Conservation (phyloP, 2,113 vertebrate genomes). For the Monopterus albus region DNA sequence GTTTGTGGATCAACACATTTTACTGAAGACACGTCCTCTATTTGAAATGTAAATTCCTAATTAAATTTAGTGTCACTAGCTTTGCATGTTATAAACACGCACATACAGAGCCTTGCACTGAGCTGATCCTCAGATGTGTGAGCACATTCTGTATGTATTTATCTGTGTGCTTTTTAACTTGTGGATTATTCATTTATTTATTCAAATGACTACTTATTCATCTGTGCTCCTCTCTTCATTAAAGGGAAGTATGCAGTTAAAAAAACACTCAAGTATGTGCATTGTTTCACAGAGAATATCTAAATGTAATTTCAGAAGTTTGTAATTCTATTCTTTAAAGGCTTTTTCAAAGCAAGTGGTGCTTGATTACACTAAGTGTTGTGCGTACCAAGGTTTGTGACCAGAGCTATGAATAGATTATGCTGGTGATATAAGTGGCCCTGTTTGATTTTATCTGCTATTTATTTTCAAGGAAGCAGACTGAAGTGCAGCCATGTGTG, state of each 20-base stretch:
- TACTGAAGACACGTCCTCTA: constrained; percentile 47
- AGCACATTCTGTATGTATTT: constrained; percentile 41
- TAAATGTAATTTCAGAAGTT: constrained; percentile 50
- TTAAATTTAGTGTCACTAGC: constrained; percentile 64
- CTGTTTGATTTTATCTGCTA: constrained; percentile 16
- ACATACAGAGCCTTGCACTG: neutral
- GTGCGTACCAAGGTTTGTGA: neutral
- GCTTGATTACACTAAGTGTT: constrained; percentile 24
- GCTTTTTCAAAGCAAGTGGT: constrained; percentile 8
- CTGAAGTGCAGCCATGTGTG: neutral
- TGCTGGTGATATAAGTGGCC: neutral
- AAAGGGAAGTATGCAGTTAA: constrained; percentile 43
- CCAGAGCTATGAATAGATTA: neutral
- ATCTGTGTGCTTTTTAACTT: constrained; percentile 54
- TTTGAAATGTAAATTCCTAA: constrained; percentile 69
- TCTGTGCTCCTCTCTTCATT: constrained; percentile 26
- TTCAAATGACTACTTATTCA: constrained; percentile 59
- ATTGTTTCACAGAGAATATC: constrained; percentile 34
- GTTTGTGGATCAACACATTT: constrained; percentile 68
- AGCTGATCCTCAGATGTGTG: constrained; percentile 2
- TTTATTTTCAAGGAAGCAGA: constrained; percentile 1
- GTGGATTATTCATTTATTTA: constrained; percentile 71
- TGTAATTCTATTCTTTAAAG: constrained; percentile 28
- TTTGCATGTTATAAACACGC: constrained; percentile 38
- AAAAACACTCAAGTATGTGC: constrained; percentile 21